Evolutionary conservation across 2,888 invertebrate species (phyloP).

Genomic region (Phalera bucephala): DNA sequence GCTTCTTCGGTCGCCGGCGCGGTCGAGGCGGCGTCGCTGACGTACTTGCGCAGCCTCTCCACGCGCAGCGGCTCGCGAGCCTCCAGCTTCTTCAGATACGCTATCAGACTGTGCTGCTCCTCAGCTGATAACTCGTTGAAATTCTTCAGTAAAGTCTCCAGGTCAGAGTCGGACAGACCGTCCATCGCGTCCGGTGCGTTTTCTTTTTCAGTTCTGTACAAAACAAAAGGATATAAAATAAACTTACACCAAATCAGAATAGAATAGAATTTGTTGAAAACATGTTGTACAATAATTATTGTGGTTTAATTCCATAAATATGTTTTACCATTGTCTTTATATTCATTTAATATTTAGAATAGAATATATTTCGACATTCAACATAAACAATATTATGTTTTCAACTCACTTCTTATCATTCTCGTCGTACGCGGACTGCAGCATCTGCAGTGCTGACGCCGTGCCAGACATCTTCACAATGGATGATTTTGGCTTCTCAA

Average conservation of each 20-base stretch:
- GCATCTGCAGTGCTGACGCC: constrained; percentile 70
- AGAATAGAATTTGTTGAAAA: no score
- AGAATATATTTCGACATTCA: no score
- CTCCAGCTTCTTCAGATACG: constrained; percentile 91
- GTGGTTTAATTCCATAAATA: no score
- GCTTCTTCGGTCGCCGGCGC: constrained; percentile 3
- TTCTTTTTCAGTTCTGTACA: constrained; percentile 47
- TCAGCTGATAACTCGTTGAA: constrained; percentile 89
- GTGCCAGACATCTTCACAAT: constrained; percentile 31
- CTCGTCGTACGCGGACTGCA: constrained; percentile 74
- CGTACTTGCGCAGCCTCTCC: constrained; percentile 89
- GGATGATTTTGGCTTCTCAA: background rate
- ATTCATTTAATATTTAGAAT: no score
- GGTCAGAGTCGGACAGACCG: constrained; percentile 89
- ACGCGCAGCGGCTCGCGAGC: constrained; percentile 90
- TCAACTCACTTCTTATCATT: constrained; percentile 56
- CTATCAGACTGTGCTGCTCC: constrained; percentile 92
- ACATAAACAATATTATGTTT: no score
- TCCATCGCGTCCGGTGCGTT: constrained; percentile 84
- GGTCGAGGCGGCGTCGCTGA: constrained; percentile 75
- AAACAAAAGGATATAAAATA: constrained; percentile 4
- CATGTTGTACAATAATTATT: no score
- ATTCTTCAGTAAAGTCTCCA: constrained; percentile 91
- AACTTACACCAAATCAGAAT: no score
- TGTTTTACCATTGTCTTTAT: no score